Base-by-base conservation (phyloP, 2,113 vertebrate species). In the Sylvilagus bachmani region DNA sequence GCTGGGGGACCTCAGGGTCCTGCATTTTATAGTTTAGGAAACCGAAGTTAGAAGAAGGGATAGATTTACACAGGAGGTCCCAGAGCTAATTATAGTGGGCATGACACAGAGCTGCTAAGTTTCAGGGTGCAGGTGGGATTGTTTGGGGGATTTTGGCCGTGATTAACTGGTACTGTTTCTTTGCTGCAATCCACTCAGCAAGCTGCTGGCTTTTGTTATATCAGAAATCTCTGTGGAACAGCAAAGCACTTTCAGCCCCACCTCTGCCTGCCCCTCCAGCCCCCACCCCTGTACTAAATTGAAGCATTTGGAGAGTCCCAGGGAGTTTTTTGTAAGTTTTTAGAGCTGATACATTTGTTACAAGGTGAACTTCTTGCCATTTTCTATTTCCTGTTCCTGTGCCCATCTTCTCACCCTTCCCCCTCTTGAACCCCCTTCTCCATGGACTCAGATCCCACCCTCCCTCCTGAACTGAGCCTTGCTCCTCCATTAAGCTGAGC, bases 261-360 rank as follows among this genome's bases (percentile, higher is more conserved):
- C 11, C 53, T 95, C 91, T 93, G 95, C 94, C 94, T 94, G 78
- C 92, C 89, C 71, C 75, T 62, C 64, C 75, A 58, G 55, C 55
- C 55, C 44, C 44, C 81, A 53, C 86, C 74, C 88, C 80, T 64
- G n/a, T 80, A 73, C 49, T 53, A 51, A 93, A 55, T 86, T 73
- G 80, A 96, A 93, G 85, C 86, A 49, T 49, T 75, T 80, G 97
- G 97, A 95, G 96, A 97, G 96, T 96, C 97, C 97, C 97, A 80
- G 97, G 97, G 97, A 96, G 94, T 97, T 97, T 97, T 83, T 58
- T 69, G 69, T 91, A 86, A 93, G 81, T 95, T 97, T 58, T 90
- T 80, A 92, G 90, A 66, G 51, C 49, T 93, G 66, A 31, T 73
- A n/a, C 49, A 21, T 70, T 90, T 96, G 85, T 91, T 87, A 85